Evolutionary conservation across 2,888 invertebrate species (phyloP).

Genomic region (Agapetus fuscipes): DNA sequence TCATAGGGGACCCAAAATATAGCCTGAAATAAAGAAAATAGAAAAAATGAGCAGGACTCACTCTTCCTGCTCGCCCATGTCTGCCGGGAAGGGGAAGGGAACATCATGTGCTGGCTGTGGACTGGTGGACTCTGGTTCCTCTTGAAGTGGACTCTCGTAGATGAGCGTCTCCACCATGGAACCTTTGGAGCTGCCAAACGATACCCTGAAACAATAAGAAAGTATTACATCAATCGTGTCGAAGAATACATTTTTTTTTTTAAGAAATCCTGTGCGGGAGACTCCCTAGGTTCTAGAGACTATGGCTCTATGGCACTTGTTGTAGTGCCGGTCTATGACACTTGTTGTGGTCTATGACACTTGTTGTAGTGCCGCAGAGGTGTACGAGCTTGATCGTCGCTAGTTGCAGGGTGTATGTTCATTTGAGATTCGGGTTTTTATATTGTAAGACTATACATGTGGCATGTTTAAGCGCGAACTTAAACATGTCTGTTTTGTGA

Average conservation of each 20-base stretch:
- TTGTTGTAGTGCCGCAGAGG: no score
- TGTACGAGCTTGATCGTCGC: no score
- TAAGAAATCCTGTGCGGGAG: no score
- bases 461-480: no score
- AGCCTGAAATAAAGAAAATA: no score
- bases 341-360: no score
- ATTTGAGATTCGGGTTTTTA: no score
- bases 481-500: no score
- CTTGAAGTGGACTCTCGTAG: conserved; percentile 76
- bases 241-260: neutral
- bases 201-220: conserved; percentile 76
- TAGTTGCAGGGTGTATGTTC: no score
- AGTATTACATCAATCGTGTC: conserved; percentile 3
- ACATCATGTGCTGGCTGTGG: conserved; percentile 40
- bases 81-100: conserved; percentile 38
- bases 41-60: no score
- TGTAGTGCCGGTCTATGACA: neutral
- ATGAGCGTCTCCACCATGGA: conserved; percentile 92
- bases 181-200: conserved; percentile 88
- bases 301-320: neutral
- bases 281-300: neutral
- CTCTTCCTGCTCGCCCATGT: conserved; percentile 41
- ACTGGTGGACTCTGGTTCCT: conserved; percentile 63
- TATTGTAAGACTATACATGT: no score
- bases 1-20: no score